phyloP scores from a whole-genome alignment of 2,113 vertebrate genomes.

The Cavia porcellus region DNA sequence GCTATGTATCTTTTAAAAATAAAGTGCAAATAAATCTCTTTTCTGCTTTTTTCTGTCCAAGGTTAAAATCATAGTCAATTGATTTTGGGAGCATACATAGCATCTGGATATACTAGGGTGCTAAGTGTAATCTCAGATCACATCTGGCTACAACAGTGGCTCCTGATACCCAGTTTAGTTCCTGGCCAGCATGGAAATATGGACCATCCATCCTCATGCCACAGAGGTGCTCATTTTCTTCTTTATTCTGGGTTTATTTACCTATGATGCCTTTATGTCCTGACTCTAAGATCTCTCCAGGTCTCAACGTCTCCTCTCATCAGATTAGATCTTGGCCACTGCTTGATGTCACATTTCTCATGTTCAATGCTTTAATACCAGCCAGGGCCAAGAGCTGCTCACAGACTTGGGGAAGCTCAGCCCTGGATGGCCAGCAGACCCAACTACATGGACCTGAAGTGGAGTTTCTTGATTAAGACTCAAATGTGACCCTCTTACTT shows the following conservation, averaged over 20 bases:
- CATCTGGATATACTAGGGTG: no score
- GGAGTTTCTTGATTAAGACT: neutral
- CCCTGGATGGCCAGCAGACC: neutral
- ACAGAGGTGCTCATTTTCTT: neutral
- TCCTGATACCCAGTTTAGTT: neutral
- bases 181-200: neutral
- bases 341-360: no score
- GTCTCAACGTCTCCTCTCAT: neutral
- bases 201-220: neutral
- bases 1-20: neutral
- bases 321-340: neutral
- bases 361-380: neutral
- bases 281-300: neutral
- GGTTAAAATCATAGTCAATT: neutral
- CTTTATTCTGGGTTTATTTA: neutral
- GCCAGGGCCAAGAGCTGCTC: neutral
- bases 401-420: neutral
- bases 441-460: neutral
- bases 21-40: slow-evolving; percentile 21
- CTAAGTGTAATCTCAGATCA: neutral
- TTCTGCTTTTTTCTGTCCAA: neutral
- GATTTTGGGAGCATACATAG: neutral
- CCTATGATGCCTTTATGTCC: neutral
- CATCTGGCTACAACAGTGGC: neutral
- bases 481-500: neutral